Percentiles rank a stretch among this genome's conserved stretches.
phyloP scores from a whole-genome alignment of 2,888 invertebrate species.

The Halictus ligatus region DNA sequence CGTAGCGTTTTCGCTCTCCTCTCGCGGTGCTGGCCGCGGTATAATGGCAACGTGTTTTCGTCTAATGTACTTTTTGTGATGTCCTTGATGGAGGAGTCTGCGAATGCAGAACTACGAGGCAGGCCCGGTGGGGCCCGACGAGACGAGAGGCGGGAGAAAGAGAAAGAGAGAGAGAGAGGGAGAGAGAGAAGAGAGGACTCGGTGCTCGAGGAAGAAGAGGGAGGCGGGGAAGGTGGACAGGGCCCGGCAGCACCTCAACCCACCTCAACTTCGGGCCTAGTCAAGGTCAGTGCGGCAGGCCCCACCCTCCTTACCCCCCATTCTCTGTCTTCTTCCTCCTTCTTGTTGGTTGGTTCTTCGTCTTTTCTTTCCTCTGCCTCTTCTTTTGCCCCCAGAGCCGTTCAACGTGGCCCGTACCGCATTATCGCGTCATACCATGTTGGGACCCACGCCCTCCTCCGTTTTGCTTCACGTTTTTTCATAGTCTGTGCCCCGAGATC shows the following conservation, averaged over 20 bases:
- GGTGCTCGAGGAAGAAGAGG: constrained; percentile 43
- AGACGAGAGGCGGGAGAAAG: constrained; percentile 60
- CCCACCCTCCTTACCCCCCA: constrained; percentile 68
- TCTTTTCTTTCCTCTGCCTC: constrained; percentile 43
- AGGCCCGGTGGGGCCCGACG: constrained; percentile 69
- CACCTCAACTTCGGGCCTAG: constrained; percentile 83
- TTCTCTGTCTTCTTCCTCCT: constrained; percentile 45
- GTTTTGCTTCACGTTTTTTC: constrained; percentile 45
- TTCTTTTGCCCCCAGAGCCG: constrained; percentile 46
- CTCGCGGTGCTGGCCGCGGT: constrained; percentile 75
- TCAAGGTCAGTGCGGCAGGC: constrained; percentile 82
- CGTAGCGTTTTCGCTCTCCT: constrained; percentile 72
- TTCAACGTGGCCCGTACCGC: constrained; percentile 65
- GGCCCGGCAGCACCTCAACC: constrained; percentile 79
- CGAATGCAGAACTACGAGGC: constrained; percentile 84
- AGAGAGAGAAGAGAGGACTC: constrained; percentile 44
- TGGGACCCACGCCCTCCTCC: constrained; percentile 68
- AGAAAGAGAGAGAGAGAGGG: background rate
- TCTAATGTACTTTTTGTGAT: constrained; percentile 84
- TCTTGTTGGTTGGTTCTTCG: constrained; percentile 42
- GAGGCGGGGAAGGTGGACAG: constrained; percentile 64
- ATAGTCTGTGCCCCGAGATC: constrained; percentile 25
- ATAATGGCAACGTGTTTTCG: constrained; percentile 84
- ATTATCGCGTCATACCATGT: constrained; percentile 80
- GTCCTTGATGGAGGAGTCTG: constrained; percentile 84